phyloP scores from a whole-genome alignment of 2,797 vertebrate genomes.

The Philypnodon macrostomus region DNA sequence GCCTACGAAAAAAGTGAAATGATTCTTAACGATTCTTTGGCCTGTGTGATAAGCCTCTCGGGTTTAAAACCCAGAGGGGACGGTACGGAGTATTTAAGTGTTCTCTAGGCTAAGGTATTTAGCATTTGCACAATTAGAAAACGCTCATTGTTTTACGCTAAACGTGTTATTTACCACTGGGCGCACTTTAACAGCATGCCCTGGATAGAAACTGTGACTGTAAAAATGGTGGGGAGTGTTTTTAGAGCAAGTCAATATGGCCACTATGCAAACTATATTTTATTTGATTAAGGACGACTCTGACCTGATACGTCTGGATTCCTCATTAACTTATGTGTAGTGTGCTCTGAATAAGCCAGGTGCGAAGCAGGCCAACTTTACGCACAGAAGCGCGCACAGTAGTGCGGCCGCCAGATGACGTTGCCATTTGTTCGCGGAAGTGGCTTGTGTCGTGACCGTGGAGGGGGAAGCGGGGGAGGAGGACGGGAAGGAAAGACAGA shows the following conservation, averaged over 20 bases:
- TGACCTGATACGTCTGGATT: too few relatives aligned
- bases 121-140: too few relatives aligned
- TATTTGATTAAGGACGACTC: neutral
- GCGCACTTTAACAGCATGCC: too few relatives aligned
- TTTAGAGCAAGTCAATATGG: too few relatives aligned
- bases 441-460: constrained; percentile 72
- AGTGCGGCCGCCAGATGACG: constrained; percentile 71
- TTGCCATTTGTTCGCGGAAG: constrained; percentile 79
- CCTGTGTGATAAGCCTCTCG: too few relatives aligned
- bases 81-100: too few relatives aligned
- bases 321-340: constrained; percentile 53
- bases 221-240: neutral
- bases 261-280: neutral
- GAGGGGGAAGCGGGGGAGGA: constrained; percentile 46
- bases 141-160: too few relatives aligned
- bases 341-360: constrained; percentile 45
- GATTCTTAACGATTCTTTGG: too few relatives aligned
- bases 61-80: too few relatives aligned
- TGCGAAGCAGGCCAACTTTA: constrained; percentile 31
- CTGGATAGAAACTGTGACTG: too few relatives aligned
- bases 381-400: neutral
- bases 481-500: constrained; percentile 60
- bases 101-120: too few relatives aligned
- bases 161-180: too few relatives aligned
- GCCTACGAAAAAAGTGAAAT: neutral